phyloP scores from a whole-genome alignment of 2,888 invertebrate genomes.

The Meiosimyza decipiens region DNA sequence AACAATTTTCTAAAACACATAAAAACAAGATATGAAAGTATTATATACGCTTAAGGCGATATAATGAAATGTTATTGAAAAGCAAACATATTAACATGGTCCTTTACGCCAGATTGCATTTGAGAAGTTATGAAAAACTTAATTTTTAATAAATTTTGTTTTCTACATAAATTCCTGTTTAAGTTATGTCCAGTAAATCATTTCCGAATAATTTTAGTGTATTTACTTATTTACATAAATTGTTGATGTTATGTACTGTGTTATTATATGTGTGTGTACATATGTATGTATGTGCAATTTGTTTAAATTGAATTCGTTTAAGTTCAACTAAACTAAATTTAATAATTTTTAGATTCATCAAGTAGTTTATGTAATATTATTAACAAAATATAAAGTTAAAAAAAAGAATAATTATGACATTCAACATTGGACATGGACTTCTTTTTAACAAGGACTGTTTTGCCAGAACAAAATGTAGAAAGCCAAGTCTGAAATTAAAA shows the following conservation, averaged over 20 bases:
- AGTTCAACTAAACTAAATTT: conserved; percentile 37
- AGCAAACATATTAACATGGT: neutral
- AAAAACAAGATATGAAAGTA: neutral
- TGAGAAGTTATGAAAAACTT: neutral
- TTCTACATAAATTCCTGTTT: too few species aligned
- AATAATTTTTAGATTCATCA: conserved; percentile 35
- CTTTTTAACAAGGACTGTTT: conserved; percentile 9
- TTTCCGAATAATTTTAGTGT: conserved; percentile 54
- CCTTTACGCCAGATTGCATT: conserved; percentile 10
- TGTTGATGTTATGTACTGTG: conserved; percentile 36
- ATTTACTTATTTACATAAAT: conserved; percentile 61
- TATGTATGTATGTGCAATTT: conserved; percentile 31
- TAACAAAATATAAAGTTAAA: conserved; percentile 43
- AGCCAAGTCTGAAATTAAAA: too few species aligned
- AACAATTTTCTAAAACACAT: conserved; percentile 16
- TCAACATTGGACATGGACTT: conserved; percentile 14
- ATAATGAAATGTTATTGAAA: neutral
- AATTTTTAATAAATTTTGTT: too few species aligned
- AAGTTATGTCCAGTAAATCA: too few species aligned
- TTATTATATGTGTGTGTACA: conserved; percentile 31
- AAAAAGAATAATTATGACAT: conserved; percentile 27
- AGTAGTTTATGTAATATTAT: conserved; percentile 1
- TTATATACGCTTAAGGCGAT: neutral
- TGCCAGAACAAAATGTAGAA: conserved; percentile 31
- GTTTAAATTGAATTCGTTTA: conserved; percentile 39